Evolutionary conservation across 2,888 invertebrate species (phyloP).

Genomic region (Sphaerophoria rueppellii): DNA sequence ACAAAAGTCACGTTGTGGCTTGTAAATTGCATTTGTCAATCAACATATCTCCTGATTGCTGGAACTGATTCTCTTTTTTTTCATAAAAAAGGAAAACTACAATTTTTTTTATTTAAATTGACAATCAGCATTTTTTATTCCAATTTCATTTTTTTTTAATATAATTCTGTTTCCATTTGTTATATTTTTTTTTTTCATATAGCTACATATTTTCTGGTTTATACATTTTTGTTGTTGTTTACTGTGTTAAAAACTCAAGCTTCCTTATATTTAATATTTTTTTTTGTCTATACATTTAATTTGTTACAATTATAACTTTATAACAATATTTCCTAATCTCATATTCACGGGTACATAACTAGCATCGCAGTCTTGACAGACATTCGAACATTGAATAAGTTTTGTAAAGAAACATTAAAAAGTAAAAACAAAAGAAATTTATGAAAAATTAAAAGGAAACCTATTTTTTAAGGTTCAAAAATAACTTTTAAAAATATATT

Average conservation of each 20-base stretch:
- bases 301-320: slow-evolving; percentile 10
- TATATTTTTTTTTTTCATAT: slow-evolving; percentile 50
- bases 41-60: slow-evolving; percentile 4
- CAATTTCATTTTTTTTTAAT: slow-evolving; percentile 71
- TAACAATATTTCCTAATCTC: slow-evolving; percentile 29
- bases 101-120: slow-evolving; percentile 75
- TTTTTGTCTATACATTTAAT: slow-evolving; percentile 62
- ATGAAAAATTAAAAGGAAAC: slow-evolving; percentile 21
- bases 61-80: slow-evolving; percentile 3
- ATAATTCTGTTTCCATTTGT: slow-evolving; percentile 60
- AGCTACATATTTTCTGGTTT: slow-evolving; percentile 41
- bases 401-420: background rate
- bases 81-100: slow-evolving; percentile 9
- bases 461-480: background rate
- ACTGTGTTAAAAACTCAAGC: slow-evolving; percentile 71
- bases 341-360: slow-evolving; percentile 53
- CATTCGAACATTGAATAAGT: slow-evolving; percentile 29
- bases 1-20: slow-evolving; percentile 23
- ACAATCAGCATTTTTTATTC: slow-evolving; percentile 76
- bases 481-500: slow-evolving; percentile 7
- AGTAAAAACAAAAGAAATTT: background rate
- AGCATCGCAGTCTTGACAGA: slow-evolving; percentile 65
- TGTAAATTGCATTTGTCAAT: slow-evolving; percentile 42
- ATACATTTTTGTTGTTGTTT: slow-evolving; percentile 54
- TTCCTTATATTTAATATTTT: slow-evolving; percentile 54